Conservation (phyloP, 1,140 invertebrate species). For the Apocrypta bakeri region DNA sequence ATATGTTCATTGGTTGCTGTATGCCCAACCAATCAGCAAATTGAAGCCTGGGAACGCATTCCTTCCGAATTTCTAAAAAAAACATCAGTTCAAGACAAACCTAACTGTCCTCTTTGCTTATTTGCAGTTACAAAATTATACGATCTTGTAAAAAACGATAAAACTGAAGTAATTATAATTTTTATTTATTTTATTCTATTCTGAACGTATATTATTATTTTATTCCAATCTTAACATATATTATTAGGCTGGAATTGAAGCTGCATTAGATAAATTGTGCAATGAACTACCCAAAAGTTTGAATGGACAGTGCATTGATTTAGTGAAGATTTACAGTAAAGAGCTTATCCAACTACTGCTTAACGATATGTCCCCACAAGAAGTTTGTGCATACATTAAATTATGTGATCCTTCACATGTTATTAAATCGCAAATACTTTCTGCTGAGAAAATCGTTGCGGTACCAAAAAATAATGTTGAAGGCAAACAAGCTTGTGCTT, state of each 20-base stretch:
- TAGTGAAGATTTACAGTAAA: constrained; percentile 85
- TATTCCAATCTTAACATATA: neutral
- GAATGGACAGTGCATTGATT: constrained; percentile 80
- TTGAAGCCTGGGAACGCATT: constrained; percentile 67
- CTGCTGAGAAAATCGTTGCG: constrained; percentile 44
- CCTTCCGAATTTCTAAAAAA: constrained; percentile 75
- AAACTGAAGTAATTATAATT: constrained; percentile 77
- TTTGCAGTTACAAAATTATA: constrained; percentile 85
- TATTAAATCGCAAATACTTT: constrained; percentile 59
- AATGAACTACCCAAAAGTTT: constrained; percentile 79
- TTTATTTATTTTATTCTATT: constrained; percentile 7
- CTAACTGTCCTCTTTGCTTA: constrained; percentile 85
- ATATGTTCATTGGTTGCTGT: constrained; percentile 78
- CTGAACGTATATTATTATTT: neutral
- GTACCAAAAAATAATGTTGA: constrained; percentile 56
- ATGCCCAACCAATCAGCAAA: constrained; percentile 72
- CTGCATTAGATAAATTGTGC: constrained; percentile 84
- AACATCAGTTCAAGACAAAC: constrained; percentile 75
- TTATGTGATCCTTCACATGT: constrained; percentile 76
- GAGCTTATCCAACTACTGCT: constrained; percentile 85
- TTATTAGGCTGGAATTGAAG: constrained; percentile 74
- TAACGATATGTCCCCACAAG: constrained; percentile 83
- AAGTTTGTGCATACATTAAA: constrained; percentile 85
- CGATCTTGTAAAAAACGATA: constrained; percentile 80
- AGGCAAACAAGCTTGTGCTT: constrained; percentile 78